Base-by-base conservation (phyloP, 2,888 invertebrate species). In the Microplitis deprimator region DNA sequence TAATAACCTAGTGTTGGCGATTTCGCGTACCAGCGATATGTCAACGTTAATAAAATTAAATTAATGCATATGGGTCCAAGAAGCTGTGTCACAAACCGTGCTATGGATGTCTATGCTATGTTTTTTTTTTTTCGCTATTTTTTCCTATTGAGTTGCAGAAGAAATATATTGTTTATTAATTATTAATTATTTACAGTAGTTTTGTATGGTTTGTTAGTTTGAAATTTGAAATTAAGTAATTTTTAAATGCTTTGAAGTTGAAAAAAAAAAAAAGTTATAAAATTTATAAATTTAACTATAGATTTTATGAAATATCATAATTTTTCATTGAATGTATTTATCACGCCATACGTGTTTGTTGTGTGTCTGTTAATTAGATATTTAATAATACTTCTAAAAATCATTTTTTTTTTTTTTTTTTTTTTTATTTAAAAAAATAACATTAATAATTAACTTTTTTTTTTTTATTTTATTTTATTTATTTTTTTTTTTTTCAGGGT, bases 401-500 rank as follows among this genome's bases (percentile, higher is more conserved):
- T 50, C 5, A 50, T 50, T 10, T 10, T 10, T 50, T 8, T 62
- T 62, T 6, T 50, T 10, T 10, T 10, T 50, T 8, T 62, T 62
- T 6, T 4, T 62, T 62, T 59, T 1, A 59, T n/a, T 59, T 5
- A 13, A 91, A 92, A 92, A 78, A 91, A 92, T 91, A 92, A 91
- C 59, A 87, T 29, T 61, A 73, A 64, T 62, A 40, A 13, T 29
- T 13, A 6, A n/a, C 1, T 20, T 64, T 69, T 59, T 68, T 20
- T 60, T 62, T 60, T 76, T 67, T 17, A n/a, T n/a, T n/a, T n/a
- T n/a, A n/a, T 20, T 20, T 20, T 20, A 1, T 1, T 20, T n/a
- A n/a, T 20, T 20, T 64, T 1, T 68, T 10, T 60, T n/a, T 84
- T 76, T 84, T 85, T 81, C 77, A 90, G 89, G 87, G 87, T 6